Conservation (phyloP, 2,113 vertebrate genomes). For the Mormyrus lacerda region DNA sequence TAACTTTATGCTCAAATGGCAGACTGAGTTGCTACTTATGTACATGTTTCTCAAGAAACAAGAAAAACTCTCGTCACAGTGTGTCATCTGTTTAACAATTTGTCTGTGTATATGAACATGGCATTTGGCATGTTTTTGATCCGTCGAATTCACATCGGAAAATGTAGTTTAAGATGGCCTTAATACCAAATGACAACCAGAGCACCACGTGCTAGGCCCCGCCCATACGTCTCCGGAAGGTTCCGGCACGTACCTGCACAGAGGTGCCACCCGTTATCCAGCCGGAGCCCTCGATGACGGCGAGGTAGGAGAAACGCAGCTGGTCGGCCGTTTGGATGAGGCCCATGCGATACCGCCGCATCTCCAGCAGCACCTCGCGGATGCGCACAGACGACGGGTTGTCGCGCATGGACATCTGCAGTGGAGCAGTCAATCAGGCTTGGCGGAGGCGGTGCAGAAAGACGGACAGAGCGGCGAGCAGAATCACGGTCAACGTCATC, state of each 20-base stretch:
- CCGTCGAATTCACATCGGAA: not conserved
- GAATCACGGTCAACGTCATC: not conserved
- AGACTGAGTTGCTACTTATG: too few relatives aligned
- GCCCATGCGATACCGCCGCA: conserved; percentile 88
- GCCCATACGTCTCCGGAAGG: not conserved
- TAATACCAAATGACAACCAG: not conserved
- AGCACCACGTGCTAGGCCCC: not conserved
- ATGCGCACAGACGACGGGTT: conserved; percentile 85
- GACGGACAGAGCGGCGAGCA: not conserved
- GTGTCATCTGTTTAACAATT: not conserved
- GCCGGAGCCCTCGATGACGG: conserved; percentile 88
- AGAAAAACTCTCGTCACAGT: not conserved
- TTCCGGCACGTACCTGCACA: conserved; percentile 63
- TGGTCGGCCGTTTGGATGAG: conserved; percentile 95
- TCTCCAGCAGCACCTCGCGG: conserved; percentile 85
- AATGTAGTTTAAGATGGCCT: not conserved
- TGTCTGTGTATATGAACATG: not conserved
- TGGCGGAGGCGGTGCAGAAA: not conserved
- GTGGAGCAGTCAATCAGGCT: not conserved
- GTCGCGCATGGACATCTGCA: conserved; percentile 81
- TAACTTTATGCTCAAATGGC: not conserved
- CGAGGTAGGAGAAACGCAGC: conserved; percentile 92
- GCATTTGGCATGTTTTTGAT: not conserved
- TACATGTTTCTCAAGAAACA: not conserved
- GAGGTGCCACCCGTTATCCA: conserved; percentile 86